phyloP scores from a whole-genome alignment of 2,888 invertebrate genomes.

The Parnassius orleans region DNA sequence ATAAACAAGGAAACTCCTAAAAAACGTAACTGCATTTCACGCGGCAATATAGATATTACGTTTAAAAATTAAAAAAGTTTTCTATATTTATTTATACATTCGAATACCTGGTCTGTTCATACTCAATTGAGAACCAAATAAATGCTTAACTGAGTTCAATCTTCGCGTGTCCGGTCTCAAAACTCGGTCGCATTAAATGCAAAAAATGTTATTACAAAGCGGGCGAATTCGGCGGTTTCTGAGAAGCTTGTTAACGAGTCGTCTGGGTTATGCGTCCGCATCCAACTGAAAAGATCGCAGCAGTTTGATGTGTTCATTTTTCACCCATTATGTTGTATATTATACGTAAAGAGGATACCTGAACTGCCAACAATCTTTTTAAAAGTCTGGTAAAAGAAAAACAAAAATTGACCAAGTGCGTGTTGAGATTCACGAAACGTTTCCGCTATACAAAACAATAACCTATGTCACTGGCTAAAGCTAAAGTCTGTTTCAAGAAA shows the following conservation, averaged over 20 bases:
- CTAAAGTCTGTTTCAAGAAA: too few relatives aligned
- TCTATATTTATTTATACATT: too few relatives aligned
- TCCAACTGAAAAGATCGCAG: slow-evolving; percentile 40
- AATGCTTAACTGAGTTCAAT: slow-evolving; percentile 18
- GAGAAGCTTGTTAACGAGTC: slow-evolving; percentile 47
- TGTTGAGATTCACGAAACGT: too few relatives aligned
- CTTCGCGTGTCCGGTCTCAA: slow-evolving; percentile 22
- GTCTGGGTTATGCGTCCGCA: slow-evolving; percentile 52
- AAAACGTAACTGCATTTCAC: too few relatives aligned
- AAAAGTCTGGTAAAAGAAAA: too few relatives aligned
- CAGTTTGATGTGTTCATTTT: slow-evolving; percentile 26
- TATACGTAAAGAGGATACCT: neutral
- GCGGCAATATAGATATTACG: too few relatives aligned
- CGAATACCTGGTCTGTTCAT: slow-evolving; percentile 8
- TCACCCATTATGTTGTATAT: neutral
- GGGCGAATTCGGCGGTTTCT: slow-evolving; percentile 52
- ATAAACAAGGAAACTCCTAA: too few relatives aligned
- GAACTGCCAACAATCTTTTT: too few relatives aligned
- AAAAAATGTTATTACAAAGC: slow-evolving; percentile 47
- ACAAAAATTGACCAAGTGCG: too few relatives aligned
- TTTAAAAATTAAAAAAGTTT: too few relatives aligned
- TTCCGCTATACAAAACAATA: too few relatives aligned
- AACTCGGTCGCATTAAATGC: slow-evolving; percentile 24
- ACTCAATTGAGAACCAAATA: slow-evolving; percentile 15
- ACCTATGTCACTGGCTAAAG: too few relatives aligned